Percentiles rank a stretch among this genome's conserved stretches.
Conservation (phyloP, 2,113 vertebrate species). For the Limnothrissa miodon region DNA sequence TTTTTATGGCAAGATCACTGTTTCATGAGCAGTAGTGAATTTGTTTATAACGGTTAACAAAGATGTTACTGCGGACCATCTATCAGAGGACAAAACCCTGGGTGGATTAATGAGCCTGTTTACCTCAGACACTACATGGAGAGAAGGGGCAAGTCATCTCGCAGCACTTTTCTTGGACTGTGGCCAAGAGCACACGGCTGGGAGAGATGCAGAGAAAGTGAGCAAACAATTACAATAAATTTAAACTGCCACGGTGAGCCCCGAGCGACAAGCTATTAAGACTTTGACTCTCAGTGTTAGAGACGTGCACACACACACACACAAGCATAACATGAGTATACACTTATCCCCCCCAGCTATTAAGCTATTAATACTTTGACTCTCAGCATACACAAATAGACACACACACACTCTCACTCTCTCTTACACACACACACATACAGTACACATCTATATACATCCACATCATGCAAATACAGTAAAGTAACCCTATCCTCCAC, state of each 20-base stretch:
- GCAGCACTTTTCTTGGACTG: conserved; percentile 6
- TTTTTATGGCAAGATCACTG: neutral
- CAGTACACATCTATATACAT: too few relatives aligned
- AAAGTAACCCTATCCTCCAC: too few relatives aligned
- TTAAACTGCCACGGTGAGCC: conserved; percentile 49
- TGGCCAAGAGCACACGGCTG: conserved; percentile 26
- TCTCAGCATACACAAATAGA: too few relatives aligned
- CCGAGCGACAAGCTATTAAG: conserved; percentile 53
- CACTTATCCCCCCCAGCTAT: too few relatives aligned
- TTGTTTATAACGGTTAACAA: neutral
- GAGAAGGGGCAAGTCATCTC: neutral
- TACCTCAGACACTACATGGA: neutral
- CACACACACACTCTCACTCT: too few relatives aligned
- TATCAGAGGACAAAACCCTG: neutral
- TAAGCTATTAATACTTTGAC: too few relatives aligned
- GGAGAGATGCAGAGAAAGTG: conserved; percentile 45
- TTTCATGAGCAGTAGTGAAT: neutral
- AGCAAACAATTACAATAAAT: conserved; percentile 52
- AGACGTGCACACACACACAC: neutral
- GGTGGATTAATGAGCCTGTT: neutral
- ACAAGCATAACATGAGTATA: too few relatives aligned
- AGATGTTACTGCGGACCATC: neutral
- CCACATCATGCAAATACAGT: too few relatives aligned
- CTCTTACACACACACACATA: too few relatives aligned
- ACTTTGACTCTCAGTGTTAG: conserved; percentile 26